Evolutionary conservation across 2,113 vertebrate species (phyloP), one percentile per base, ranked within the genome.

Genomic region (Saccopteryx leptura): DNA sequence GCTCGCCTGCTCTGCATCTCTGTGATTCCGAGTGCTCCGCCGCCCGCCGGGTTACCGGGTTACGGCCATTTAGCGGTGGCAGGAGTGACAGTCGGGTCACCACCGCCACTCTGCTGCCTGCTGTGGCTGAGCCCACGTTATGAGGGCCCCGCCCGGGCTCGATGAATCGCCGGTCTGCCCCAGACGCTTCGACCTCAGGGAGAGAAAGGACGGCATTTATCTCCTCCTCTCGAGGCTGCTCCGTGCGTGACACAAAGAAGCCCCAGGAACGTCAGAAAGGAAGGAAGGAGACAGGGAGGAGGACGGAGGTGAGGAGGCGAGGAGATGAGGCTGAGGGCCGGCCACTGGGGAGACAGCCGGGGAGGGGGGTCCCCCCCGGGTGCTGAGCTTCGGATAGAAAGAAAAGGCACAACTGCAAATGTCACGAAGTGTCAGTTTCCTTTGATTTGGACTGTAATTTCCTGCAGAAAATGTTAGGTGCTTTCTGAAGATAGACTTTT

Each of bases 361-460:
- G 24, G 24, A 54, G 39, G 39, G 39, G 39, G 39, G n/a, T n/a
- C 3, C 31, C 88, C 9, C 7, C 17, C 17, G 65, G 63, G 65
- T 31, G n/a, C 63, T 71, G 46, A 87, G 56, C 69, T 87, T 28
- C 1, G 31, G 1, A 8, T 2, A 15, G 8, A 68, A 74, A 52
- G 23, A 39, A 72, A 83, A 90, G 66, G 8, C 60, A 9, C 54
- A 28, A 24, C 11, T 8, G 15, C 18, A 21, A 19, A 75, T 23
- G 75, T 46, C 88, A n/a, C 19, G 1, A 63, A 12, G 24, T 52
- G 72, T 69, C 66, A 58, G 17, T 26, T 61, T 26, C 23, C 13
- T 92, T 50, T 72, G n/a, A 74, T 79, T 17, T 83, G 80, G 93
- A 82, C 15, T 79, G 46, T 56, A 31, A 78, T 56, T 65, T 88